These are phyloP conservation scores for Anguilla obscura DNA, from an alignment of 2,797 vertebrate genomes.

Conservation along the genomic window DNA sequence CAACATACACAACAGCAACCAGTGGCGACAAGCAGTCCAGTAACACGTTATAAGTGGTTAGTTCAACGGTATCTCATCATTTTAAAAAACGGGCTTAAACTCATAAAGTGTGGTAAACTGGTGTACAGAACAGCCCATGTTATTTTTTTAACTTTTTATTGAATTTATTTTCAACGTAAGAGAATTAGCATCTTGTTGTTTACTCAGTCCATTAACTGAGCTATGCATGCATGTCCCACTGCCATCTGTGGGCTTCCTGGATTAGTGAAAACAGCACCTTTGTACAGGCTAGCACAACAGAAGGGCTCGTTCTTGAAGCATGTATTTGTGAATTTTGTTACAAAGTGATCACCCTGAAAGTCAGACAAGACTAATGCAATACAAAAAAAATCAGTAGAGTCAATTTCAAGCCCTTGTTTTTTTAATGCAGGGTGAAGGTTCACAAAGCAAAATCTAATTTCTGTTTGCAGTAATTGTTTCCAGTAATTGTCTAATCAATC, in stretches of 20 bases:
- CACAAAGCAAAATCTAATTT: not conserved
- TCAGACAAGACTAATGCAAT: not conserved
- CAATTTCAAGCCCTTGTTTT: not conserved
- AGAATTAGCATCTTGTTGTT: not conserved
- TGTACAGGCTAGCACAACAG: not conserved
- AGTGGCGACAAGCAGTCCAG: not conserved
- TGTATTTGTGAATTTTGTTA: not conserved
- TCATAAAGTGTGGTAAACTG: no score
- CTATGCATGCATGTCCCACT: not conserved
- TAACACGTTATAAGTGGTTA: not conserved
- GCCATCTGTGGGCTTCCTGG: not conserved
- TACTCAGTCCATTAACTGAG: not conserved
- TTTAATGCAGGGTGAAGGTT: not conserved
- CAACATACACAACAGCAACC: not conserved
- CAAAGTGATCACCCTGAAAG: not conserved
- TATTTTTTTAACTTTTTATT: no score
- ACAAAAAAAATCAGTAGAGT: not conserved
- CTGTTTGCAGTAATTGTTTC: not conserved
- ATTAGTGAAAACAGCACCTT: not conserved
- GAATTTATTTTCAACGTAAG: not conserved
- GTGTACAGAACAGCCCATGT: no score
- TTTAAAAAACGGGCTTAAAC: no score
- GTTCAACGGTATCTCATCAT: not conserved
- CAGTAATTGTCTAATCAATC: not conserved
- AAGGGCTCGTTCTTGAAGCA: not conserved